Evolutionary conservation across 2,888 invertebrate species (phyloP).

Genomic region (Girardia tigrina): DNA sequence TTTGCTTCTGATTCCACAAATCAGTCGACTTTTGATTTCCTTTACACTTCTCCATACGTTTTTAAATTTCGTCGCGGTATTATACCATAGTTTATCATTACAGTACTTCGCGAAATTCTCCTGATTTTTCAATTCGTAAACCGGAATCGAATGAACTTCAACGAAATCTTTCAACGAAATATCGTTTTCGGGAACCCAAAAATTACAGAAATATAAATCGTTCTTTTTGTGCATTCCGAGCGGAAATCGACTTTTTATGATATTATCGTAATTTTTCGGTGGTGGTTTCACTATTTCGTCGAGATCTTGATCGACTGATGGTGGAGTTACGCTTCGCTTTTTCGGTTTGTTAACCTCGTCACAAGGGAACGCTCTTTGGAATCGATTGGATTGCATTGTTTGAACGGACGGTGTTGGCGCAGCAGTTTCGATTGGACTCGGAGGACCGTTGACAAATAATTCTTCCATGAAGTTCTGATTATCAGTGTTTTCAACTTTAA

Average conservation of each 20-base stretch:
- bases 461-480: too few species aligned
- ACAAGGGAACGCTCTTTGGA: neutral
- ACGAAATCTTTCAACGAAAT: neutral
- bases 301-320: neutral
- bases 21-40: neutral
- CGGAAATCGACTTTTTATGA: neutral
- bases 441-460: too few species aligned
- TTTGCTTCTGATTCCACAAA: neutral
- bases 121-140: neutral
- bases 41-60: neutral
- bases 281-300: neutral
- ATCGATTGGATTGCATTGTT: neutral
- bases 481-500: too few species aligned
- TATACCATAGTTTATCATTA: neutral
- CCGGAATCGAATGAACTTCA: neutral
- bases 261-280: neutral
- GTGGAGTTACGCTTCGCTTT: neutral
- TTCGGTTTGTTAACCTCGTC: neutral
- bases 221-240: neutral
- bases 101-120: neutral
- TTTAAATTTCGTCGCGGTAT: neutral
- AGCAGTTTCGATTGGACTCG: neutral
- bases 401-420: neutral
- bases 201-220: neutral
- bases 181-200: neutral